Conservation (phyloP, 2,113 vertebrate species). For the Phocoena phocoena region DNA sequence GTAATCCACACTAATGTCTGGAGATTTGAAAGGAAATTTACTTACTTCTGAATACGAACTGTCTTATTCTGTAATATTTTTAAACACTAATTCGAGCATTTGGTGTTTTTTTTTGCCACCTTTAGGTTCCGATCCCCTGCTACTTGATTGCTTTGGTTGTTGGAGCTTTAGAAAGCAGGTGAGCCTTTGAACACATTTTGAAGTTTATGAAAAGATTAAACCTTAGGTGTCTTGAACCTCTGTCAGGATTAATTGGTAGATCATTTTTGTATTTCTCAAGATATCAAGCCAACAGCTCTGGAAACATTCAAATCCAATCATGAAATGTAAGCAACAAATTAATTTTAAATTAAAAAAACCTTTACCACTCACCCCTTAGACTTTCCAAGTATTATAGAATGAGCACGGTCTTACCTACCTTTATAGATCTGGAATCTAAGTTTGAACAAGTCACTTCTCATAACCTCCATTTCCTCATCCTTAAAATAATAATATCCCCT, state of each 20-base stretch:
- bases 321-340: neutral
- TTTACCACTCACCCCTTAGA: neutral
- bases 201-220: neutral
- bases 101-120: neutral
- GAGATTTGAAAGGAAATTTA: neutral
- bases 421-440: neutral
- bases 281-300: neutral
- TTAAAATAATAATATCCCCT: neutral
- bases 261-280: neutral
- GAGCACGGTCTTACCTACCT: neutral
- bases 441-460: neutral
- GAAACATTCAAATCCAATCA: constrained; percentile 23
- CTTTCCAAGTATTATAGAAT: neutral
- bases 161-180: constrained; percentile 97
- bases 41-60: neutral
- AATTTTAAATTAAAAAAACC: neutral
- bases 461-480: neutral
- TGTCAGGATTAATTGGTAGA: neutral
- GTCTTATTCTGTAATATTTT: neutral
- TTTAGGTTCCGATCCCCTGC: constrained; percentile 94
- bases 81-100: neutral
- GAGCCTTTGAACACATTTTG: constrained; percentile 51
- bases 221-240: neutral
- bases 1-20: neutral
- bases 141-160: constrained; percentile 96